These are phyloP conservation scores for Odobenus rosmarus DNA, from an alignment of 2,113 vertebrate species.

Conservation along the genomic window DNA sequence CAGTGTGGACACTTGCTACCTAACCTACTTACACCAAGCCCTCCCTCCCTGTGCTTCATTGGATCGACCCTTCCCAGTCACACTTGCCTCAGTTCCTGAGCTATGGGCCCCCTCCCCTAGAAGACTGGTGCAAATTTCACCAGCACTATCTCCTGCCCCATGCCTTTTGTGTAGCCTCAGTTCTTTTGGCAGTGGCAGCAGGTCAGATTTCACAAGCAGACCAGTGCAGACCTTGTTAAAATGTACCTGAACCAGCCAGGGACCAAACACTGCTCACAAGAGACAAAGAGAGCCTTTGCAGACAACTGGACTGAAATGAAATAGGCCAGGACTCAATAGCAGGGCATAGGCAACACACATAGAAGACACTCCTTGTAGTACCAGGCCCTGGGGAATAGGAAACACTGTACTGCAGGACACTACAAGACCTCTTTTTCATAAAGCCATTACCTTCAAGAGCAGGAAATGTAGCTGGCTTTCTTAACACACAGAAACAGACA, in stretches of 20 bases:
- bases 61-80: background rate
- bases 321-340: background rate
- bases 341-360: background rate
- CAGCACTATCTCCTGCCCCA: background rate
- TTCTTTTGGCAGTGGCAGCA: background rate
- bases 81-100: background rate
- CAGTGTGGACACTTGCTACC: background rate
- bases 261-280: background rate
- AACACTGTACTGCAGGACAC: background rate
- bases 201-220: background rate
- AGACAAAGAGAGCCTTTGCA: background rate
- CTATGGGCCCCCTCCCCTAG: background rate
- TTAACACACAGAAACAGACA: background rate
- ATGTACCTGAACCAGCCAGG: background rate
- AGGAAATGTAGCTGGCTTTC: background rate
- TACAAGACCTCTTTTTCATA: background rate
- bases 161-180: background rate
- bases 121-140: background rate
- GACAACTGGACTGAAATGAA: background rate
- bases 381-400: background rate
- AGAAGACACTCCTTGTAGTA: background rate
- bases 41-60: background rate
- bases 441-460: background rate
- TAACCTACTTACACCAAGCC: background rate
- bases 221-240: background rate